Conservation (phyloP, 2,797 vertebrate genomes). For the Pseudopleuronectes americanus region DNA sequence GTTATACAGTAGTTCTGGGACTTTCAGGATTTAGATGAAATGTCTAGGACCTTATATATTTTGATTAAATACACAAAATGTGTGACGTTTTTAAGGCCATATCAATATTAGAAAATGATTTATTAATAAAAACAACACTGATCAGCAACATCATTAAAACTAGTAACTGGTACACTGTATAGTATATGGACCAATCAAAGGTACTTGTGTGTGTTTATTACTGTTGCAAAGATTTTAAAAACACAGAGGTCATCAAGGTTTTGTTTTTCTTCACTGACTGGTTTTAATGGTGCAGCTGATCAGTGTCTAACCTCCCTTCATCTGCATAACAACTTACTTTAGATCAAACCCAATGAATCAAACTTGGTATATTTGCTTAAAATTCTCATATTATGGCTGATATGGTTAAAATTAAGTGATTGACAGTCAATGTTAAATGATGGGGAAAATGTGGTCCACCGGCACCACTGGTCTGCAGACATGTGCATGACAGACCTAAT, state of each 20-base stretch:
- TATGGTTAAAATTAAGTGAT: too few species aligned
- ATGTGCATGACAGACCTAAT: slow-evolving; percentile 1
- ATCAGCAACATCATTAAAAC: too few species aligned
- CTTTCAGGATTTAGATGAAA: neutral
- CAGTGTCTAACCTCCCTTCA: neutral
- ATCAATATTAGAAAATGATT: too few species aligned
- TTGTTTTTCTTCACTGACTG: neutral
- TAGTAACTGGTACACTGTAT: too few species aligned
- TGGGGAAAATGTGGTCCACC: neutral
- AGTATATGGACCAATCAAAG: too few species aligned
- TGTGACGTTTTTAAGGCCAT: neutral
- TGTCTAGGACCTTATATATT: neutral
- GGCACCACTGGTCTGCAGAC: slow-evolving; percentile 14
- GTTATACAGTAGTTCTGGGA: neutral
- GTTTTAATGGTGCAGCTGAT: neutral
- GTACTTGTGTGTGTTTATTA: too few species aligned
- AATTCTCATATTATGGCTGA: too few species aligned
- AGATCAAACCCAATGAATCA: slow-evolving; percentile 1
- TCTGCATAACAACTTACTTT: neutral
- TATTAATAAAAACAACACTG: too few species aligned
- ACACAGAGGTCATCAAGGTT: neutral
- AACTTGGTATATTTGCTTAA: neutral
- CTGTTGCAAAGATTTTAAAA: too few species aligned
- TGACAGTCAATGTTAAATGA: too few species aligned
- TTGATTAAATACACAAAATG: neutral